Evolutionary conservation across 1,140 invertebrate species (phyloP).

Genomic region (Drosophila nasuta): DNA sequence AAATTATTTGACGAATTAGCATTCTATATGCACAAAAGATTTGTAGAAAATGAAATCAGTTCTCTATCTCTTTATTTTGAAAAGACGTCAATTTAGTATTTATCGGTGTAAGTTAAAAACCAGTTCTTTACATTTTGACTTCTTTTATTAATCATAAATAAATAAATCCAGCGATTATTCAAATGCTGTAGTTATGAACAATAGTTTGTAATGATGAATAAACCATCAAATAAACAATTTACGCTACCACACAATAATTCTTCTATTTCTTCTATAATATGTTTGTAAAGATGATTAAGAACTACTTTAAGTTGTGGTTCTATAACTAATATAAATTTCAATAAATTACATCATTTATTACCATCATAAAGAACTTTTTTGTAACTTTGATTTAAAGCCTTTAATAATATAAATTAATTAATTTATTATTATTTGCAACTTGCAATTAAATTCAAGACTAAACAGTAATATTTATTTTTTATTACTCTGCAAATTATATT

Average conservation of each 20-base stretch:
- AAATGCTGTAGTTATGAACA: not conserved
- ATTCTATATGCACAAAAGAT: not conserved
- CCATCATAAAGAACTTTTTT: too few relatives aligned
- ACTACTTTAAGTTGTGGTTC: not conserved
- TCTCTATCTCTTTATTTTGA: too few relatives aligned
- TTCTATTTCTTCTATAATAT: too few relatives aligned
- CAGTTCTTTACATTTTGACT: not conserved
- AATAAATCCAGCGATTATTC: constrained; percentile 6
- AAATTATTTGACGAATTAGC: too few relatives aligned
- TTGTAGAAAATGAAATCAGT: too few relatives aligned
- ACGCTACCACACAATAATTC: too few relatives aligned
- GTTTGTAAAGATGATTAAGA: not conserved
- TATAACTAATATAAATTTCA: not conserved
- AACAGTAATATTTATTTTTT: too few relatives aligned
- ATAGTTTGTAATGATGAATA: not conserved
- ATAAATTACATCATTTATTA: not conserved
- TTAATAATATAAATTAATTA: too few relatives aligned
- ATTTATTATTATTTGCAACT: too few relatives aligned
- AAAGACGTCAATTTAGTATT: too few relatives aligned
- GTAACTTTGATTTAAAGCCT: too few relatives aligned
- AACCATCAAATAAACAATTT: not conserved
- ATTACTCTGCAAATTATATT: not conserved
- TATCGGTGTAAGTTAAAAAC: not conserved
- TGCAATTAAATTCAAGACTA: too few relatives aligned
- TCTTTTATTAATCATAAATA: not conserved